Conservation (phyloP, 2,797 vertebrate genomes). For the Eulemur coronatus region DNA sequence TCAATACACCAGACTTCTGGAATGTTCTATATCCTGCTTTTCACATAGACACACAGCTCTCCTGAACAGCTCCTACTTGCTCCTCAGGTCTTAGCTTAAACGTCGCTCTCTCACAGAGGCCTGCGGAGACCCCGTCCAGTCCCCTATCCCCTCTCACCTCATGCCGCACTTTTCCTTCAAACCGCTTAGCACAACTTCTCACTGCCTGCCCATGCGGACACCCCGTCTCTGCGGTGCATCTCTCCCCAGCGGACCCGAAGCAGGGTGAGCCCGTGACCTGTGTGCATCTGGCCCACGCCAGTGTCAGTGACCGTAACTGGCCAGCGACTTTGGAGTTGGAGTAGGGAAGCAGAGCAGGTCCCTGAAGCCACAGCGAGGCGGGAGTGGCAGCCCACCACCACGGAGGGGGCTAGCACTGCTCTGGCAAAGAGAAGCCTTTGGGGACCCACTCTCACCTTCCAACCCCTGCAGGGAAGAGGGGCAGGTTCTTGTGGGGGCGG, state of each 20-base stretch:
- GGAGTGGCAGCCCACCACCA: accelerated
- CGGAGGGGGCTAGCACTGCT: not conserved
- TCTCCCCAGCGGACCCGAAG: not conserved
- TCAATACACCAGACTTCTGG: not conserved
- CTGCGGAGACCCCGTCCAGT: not conserved
- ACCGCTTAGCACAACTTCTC: accelerated
- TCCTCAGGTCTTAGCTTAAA: not conserved
- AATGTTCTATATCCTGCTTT: not conserved
- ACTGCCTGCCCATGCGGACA: accelerated
- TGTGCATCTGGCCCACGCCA: not conserved
- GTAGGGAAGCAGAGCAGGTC: accelerated
- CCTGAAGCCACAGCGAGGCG: not conserved
- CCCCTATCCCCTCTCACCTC: not conserved
- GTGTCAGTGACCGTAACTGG: accelerated
- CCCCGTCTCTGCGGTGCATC: accelerated
- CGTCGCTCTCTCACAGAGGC: not conserved
- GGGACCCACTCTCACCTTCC: not conserved
- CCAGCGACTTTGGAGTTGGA: accelerated
- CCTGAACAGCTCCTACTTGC: not conserved
- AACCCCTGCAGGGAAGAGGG: not conserved
- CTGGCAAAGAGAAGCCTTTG: not conserved
- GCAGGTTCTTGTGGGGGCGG: not conserved
- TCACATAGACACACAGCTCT: not conserved
- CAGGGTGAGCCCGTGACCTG: too few relatives aligned
- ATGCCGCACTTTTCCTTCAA: accelerated